phyloP scores from a whole-genome alignment of 2,888 invertebrate species.

The Tetanocera ferruginea region DNA sequence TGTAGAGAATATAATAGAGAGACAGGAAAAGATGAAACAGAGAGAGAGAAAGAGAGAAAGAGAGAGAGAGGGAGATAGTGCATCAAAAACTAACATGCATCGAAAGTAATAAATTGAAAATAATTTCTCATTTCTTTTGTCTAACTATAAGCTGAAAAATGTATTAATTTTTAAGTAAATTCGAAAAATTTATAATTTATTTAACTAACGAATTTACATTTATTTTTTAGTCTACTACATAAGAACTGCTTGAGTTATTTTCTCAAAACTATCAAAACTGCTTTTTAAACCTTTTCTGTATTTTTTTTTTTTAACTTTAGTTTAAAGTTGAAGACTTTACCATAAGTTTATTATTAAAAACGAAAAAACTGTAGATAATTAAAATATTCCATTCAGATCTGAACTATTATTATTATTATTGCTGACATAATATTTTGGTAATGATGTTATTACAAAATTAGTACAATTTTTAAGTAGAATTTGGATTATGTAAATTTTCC shows the following conservation, averaged over 20 bases:
- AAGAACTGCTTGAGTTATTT: too few species aligned
- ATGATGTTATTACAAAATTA: background rate
- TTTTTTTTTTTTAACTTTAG: background rate
- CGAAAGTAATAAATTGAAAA: too few species aligned
- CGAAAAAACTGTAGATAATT: slow-evolving; percentile 11
- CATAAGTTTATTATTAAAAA: background rate
- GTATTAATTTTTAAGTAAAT: too few species aligned
- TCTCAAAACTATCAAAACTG: too few species aligned
- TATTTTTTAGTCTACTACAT: too few species aligned
- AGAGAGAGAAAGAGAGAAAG: slow-evolving; percentile 5
- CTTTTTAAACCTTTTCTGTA: background rate
- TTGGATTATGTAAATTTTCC: too few species aligned
- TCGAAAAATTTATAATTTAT: too few species aligned
- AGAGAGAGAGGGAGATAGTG: background rate
- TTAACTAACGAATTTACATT: too few species aligned
- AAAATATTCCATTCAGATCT: background rate
- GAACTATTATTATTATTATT: slow-evolving; percentile 12
- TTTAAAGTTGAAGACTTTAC: background rate
- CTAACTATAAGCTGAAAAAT: too few species aligned
- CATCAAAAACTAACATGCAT: too few species aligned
- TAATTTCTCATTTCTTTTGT: too few species aligned
- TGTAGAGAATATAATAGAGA: slow-evolving; percentile 21
- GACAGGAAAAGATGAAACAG: background rate
- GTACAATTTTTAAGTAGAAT: slow-evolving; percentile 6
- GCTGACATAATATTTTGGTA: background rate